phyloP scores from a whole-genome alignment of 2,113 vertebrate species.

The Urocitellus parryii region DNA sequence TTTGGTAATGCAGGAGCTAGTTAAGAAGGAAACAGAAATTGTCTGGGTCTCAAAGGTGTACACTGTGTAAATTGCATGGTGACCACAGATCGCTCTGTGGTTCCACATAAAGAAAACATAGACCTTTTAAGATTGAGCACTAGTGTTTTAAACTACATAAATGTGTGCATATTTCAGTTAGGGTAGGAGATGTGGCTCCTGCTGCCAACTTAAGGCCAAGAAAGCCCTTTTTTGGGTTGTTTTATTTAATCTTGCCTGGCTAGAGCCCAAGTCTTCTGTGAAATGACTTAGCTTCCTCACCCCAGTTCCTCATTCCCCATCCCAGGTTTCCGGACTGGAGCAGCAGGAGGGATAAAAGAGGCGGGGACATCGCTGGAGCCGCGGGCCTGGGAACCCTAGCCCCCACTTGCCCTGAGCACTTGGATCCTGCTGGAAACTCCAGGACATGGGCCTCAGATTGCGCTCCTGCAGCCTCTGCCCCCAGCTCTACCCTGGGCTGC shows the following conservation, averaged over 20 bases:
- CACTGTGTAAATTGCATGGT: no score
- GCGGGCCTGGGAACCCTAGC: background rate
- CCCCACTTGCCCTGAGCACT: accelerated
- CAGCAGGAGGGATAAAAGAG: conserved; percentile 13
- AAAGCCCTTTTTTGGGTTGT: background rate
- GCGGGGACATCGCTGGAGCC: background rate
- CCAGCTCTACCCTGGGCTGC: accelerated
- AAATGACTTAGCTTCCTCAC: background rate
- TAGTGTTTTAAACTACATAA: background rate
- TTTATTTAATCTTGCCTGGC: conserved; percentile 61
- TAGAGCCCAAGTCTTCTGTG: background rate
- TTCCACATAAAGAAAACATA: background rate
- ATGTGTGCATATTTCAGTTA: background rate
- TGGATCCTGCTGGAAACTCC: accelerated
- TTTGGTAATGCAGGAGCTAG: background rate
- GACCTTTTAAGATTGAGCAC: background rate
- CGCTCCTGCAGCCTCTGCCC: accelerated
- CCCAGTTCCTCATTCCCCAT: background rate
- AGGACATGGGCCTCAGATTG: background rate
- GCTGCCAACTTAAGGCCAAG: background rate
- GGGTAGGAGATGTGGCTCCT: background rate
- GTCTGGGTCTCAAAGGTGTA: background rate
- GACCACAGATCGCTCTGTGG: background rate
- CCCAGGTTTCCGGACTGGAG: conserved; percentile 12
- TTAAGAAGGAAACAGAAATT: background rate